Base-by-base conservation (phyloP, 2,113 vertebrate species). In the Corythornis vintsioides region DNA sequence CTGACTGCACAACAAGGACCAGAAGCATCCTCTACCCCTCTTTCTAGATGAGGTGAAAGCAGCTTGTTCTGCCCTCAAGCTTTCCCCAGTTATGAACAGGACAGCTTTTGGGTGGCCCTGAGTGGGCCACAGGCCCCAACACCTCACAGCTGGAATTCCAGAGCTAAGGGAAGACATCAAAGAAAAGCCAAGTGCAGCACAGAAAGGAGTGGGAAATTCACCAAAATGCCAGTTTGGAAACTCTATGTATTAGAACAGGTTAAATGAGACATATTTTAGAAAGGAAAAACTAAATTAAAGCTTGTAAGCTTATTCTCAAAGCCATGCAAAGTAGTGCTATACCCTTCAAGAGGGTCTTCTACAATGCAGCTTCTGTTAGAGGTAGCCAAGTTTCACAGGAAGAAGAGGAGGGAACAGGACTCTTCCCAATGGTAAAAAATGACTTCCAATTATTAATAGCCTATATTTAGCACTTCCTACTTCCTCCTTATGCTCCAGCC, bases 291-390 rank as follows among this genome's bases (percentile, higher is more conserved):
- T 25, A 73, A 48, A 64, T 8, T 52, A 82, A 74, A 94, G 80
- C 57, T 71, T 63, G 70, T 35, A n/a, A 72, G 81, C 53, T 57
- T n/a, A 43, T 71, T 77, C 48, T 81, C 21, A 52, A 92, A 93
- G 76, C 93, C 86, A 88, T 69, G 86, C 75, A 79, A 94, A 90
- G 79, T 45, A 90, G 53, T 42, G 64, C 89, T 82, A 83, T 76
- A 69, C 45, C 76, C 83, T 40, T 35, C 83, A 60, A 60, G n/a
- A 72, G 67, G 38, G 74, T 55, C 47, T 33, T 57, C n/a, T 55
- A 74, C 52, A 74, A 50, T 8, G n/a, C 10, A 0, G 56, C 48
- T 56, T 64, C 79, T 80, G 79, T 93, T 83, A 92, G 86, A 79
- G 26, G 67, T 15, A 92, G 86, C 50, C 55, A 67, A 90, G 67